phyloP scores from a whole-genome alignment of 2,888 invertebrate genomes.

The Eupithecia centaureata region DNA sequence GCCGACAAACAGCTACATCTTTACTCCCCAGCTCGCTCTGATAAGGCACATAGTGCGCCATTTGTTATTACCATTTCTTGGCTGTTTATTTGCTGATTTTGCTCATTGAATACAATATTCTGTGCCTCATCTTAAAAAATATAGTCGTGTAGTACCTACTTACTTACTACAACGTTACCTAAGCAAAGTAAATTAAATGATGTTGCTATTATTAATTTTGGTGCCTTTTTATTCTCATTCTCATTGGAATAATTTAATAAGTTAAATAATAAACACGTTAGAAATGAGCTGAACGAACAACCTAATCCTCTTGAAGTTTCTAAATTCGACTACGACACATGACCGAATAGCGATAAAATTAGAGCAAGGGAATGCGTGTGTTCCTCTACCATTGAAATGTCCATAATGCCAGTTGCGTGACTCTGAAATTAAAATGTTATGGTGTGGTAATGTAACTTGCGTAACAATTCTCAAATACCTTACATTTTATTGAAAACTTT shows the following conservation, averaged over 20 bases:
- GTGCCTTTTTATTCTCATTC: too few species aligned
- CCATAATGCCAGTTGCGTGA: conserved; percentile 61
- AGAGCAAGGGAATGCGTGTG: conserved; percentile 54
- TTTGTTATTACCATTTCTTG: conserved; percentile 73
- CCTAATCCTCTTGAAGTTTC: conserved; percentile 51
- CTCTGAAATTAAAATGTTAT: conserved; percentile 52
- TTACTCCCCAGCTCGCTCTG: conserved; percentile 61
- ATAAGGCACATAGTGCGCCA: conserved; percentile 63
- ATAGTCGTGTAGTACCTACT: background rate
- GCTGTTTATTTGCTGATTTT: conserved; percentile 40
- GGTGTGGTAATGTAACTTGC: conserved; percentile 58
- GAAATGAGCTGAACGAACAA: conserved; percentile 31
- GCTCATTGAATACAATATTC: background rate
- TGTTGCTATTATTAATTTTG: too few species aligned
- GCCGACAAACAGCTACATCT: conserved; percentile 63
- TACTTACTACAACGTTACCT: too few species aligned
- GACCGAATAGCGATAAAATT: conserved; percentile 57
- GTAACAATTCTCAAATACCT: conserved; percentile 53
- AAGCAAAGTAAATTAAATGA: too few species aligned
- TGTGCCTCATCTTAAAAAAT: background rate
- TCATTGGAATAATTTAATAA: too few species aligned
- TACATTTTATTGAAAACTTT: conserved; percentile 1
- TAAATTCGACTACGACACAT: conserved; percentile 52
- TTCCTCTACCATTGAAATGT: conserved; percentile 51
- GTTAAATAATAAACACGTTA: conserved; percentile 27